phyloP scores from a whole-genome alignment of 2,113 vertebrate genomes.

The Columba livia region DNA sequence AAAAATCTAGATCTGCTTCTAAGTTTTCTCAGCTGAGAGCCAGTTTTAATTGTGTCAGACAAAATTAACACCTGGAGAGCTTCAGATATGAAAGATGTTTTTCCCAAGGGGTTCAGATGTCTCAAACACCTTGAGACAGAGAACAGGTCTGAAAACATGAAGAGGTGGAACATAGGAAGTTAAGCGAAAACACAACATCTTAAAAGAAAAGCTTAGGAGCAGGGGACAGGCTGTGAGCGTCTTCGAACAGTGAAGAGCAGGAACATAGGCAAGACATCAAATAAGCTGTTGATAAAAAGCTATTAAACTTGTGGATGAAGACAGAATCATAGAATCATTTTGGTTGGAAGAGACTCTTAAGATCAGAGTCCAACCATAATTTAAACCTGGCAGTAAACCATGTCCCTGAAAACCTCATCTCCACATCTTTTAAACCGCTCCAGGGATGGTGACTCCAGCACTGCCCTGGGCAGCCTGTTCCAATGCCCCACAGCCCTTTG shows the following conservation, averaged over 20 bases:
- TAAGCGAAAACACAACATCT: not conserved
- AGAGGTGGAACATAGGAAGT: not conserved
- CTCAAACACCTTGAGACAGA: not conserved
- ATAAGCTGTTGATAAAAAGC: not conserved
- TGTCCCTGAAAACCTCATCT: too few relatives aligned
- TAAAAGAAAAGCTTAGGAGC: not conserved
- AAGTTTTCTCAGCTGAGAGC: not conserved
- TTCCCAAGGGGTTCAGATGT: constrained; percentile 16
- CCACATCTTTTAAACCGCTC: too few relatives aligned
- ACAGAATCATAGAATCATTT: too few relatives aligned
- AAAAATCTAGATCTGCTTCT: not conserved
- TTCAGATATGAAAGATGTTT: not conserved
- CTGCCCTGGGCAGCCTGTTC: too few relatives aligned
- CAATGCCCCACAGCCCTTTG: too few relatives aligned
- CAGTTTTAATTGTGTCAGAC: not conserved
- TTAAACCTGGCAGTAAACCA: too few relatives aligned
- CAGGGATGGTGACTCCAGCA: too few relatives aligned
- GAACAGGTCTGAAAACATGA: not conserved
- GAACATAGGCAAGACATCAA: not conserved
- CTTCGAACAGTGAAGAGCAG: not conserved
- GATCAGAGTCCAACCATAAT: too few relatives aligned
- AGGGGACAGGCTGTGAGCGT: not conserved
- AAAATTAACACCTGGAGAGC: not conserved
- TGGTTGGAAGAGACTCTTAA: too few relatives aligned
- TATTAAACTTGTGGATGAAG: not conserved